phyloP scores from a whole-genome alignment of 1,140 invertebrate species.

The Nephila pilipes region DNA sequence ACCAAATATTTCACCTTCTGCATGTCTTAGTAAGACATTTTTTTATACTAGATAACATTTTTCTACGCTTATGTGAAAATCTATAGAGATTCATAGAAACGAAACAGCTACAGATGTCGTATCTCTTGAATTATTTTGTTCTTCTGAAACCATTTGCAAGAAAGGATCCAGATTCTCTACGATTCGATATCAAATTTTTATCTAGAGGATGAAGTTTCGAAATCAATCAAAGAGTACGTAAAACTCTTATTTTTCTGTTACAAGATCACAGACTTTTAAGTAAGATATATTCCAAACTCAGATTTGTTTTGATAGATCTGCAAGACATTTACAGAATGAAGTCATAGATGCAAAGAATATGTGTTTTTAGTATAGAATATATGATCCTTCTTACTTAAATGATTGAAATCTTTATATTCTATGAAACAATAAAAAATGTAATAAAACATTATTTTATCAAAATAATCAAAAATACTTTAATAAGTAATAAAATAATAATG shows the following conservation, averaged over 20 bases:
- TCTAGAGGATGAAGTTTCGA: slow-evolving; percentile 1
- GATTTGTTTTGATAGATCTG: not conserved
- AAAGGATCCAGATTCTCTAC: slow-evolving; percentile 30
- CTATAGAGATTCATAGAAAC: not conserved
- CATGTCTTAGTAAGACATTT: not conserved
- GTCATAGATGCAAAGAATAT: too few relatives aligned
- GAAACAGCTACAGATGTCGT: slow-evolving; percentile 15
- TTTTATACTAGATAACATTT: not conserved
- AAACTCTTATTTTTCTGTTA: not conserved
- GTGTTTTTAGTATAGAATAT: too few relatives aligned
- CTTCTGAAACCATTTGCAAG: slow-evolving; percentile 8
- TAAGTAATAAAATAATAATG: too few relatives aligned
- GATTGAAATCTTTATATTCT: too few relatives aligned
- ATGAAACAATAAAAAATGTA: too few relatives aligned
- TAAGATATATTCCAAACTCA: not conserved
- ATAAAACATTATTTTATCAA: too few relatives aligned
- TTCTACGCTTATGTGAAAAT: not conserved
- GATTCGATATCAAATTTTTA: slow-evolving; percentile 40
- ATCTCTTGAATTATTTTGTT: slow-evolving; percentile 26
- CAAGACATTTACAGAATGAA: not conserved
- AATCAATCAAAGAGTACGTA: slow-evolving; percentile 26
- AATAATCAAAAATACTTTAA: too few relatives aligned
- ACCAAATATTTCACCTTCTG: not conserved
- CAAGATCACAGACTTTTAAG: not conserved
- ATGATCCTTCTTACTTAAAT: too few relatives aligned